Evolutionary conservation across 2,113 vertebrate genomes (phyloP), one percentile per base, ranked within the genome.

Genomic region (Smithornis capensis): DNA sequence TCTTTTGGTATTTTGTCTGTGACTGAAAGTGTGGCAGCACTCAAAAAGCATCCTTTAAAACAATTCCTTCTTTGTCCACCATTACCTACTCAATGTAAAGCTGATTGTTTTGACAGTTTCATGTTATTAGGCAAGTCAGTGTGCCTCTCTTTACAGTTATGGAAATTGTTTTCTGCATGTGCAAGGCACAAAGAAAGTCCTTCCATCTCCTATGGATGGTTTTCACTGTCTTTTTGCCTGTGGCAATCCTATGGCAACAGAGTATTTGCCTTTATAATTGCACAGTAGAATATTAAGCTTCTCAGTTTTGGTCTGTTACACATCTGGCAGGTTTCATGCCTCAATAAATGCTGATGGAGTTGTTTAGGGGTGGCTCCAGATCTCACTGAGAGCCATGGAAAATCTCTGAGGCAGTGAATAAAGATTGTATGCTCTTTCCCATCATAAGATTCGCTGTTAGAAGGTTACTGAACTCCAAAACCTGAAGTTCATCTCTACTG

Each of bases 191-290:
- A 49, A 49, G 33, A 57, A 94, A 87, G 28, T 60, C 24, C 64
- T 91, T 84, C 77, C 53, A 33, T 79, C 74, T 50, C 67, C 29
- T 47, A 1, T 75, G 56, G 68, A 64, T 81, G 49, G 31, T 89
- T 89, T 87, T 71, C 83, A 45, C 40, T 88, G 75, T 76, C n/a
- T 49, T 81, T 67, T 86, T 81, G 44, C 24, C 35, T n/a, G 11
- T 60, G 69, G 42, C 35, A 89, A 37, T 93, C 35, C 68, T 74
- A 25, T 81, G 38, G 56, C 44, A 91, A 40, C 33, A 35, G 37
- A 40, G 10, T 75, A 33, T 94, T 94, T 92, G 37, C 77, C 65
- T 91, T 90, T 87, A 24, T 69, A 92, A 75, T 92, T 87, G 56
- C 33, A 23, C n/a, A 25, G 57, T 75, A 29, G 40, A 64, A 68